Conservation (phyloP, 2,113 vertebrate genomes). For the Hassar affinis region DNA sequence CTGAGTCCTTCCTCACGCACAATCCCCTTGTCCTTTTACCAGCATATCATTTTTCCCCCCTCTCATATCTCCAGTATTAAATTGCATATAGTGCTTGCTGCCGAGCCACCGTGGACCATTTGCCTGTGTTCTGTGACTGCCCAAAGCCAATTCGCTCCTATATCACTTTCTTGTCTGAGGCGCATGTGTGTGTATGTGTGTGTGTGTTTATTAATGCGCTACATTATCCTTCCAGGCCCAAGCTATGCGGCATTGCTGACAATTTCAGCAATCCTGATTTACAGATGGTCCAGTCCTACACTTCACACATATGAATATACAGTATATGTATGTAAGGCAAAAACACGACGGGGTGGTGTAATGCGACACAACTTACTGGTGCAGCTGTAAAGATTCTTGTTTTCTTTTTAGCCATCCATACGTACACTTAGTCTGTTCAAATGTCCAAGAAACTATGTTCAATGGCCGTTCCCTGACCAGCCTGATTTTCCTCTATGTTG, state of each 20-base stretch:
- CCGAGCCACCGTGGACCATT: neutral
- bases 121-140: neutral
- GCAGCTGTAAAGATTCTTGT: neutral
- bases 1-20: neutral
- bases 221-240: constrained; percentile 13
- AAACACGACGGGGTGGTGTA: no score
- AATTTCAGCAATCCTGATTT: neutral
- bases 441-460: no score
- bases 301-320: neutral
- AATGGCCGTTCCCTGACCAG: no score
- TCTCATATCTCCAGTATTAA: constrained; percentile 11
- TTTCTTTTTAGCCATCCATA: neutral
- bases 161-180: constrained; percentile 24
- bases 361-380: neutral
- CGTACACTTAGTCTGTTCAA: neutral
- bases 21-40: constrained; percentile 22
- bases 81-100: constrained; percentile 23
- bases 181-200: no score
- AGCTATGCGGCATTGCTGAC: neutral
- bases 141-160: constrained; percentile 15
- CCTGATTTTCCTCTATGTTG: no score
- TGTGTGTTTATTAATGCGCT: neutral
- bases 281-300: neutral
- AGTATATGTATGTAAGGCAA: neutral
- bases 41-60: constrained; percentile 11